phyloP scores from a whole-genome alignment of 92 coral and sea anemone species.

The Actinostola sp. region DNA sequence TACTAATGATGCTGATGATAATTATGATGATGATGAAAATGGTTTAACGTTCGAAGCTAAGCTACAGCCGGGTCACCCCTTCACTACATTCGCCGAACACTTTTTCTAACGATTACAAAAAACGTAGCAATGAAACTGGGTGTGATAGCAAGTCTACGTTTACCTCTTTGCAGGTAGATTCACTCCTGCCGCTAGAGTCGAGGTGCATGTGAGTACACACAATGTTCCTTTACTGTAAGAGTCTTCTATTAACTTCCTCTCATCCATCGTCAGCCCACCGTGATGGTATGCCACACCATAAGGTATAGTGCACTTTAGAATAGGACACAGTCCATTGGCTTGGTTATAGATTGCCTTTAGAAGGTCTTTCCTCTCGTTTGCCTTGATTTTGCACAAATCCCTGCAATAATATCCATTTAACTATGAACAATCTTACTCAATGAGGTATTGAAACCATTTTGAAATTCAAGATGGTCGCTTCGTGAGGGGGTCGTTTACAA shows the following conservation, averaged over 20 bases:
- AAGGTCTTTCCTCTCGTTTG: conserved; percentile 63
- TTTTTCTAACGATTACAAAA: too few species aligned
- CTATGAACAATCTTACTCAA: not conserved
- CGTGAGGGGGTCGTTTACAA: too few species aligned
- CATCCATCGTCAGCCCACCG: conserved; percentile 96
- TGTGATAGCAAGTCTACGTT: too few species aligned
- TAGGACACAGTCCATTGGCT: conserved; percentile 87
- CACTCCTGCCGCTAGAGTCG: conserved; percentile 99
- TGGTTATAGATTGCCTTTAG: conserved; percentile 77
- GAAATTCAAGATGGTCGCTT: too few species aligned
- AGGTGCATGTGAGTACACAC: conserved; percentile 89
- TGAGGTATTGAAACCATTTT: too few species aligned
- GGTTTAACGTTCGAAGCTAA: too few species aligned
- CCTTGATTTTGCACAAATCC: conserved; percentile 66
- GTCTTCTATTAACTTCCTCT: conserved; percentile 91
- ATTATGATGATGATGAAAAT: too few species aligned
- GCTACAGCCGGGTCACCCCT: too few species aligned
- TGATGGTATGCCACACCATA: conserved; percentile 96
- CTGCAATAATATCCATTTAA: conserved; percentile 28
- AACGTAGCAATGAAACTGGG: too few species aligned
- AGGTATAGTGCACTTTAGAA: conserved; percentile 67
- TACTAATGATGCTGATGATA: too few species aligned
- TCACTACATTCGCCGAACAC: too few species aligned
- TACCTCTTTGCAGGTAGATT: conserved; percentile 98
- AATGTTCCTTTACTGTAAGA: conserved; percentile 91